Evolutionary conservation across 2,888 invertebrate species (phyloP), one percentile per base, ranked within the genome.

Genomic region (Napeogenes sylphis): DNA sequence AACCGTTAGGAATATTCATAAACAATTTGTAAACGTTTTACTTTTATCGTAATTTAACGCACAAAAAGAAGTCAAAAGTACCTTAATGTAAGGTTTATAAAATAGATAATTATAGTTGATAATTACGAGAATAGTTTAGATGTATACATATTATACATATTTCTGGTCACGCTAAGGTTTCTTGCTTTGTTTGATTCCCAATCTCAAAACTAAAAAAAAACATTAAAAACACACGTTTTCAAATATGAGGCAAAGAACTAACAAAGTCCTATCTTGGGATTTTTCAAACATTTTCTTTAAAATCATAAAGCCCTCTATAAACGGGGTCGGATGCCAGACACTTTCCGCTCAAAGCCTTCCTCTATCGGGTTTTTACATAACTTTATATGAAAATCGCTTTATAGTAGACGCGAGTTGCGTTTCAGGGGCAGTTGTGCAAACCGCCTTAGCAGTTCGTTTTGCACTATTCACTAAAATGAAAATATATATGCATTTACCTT

Each of bases 331-430:
- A 33, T 55, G 60, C 47, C 21, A 51, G 59, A 70, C 70, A 69
- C 68, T 56, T 67, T 68, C 38, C 68, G 69, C 38, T 75, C 75
- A 79, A 76, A 79, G 75, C 73, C 73, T 69, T 67, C 68, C 67
- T 67, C 69, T 64, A 60, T 59, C 63, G 67, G 55, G 69, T 75
- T 77, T 81, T 82, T 80, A 77, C 82, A 81, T 82, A 80, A 79
- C 74, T 79, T 76, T 81, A 72, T 81, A 78, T 77, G 78, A 78
- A 79, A 80, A 83, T 78, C 74, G 70, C 73, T 77, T 82, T 83
- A 81, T 74, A 74, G 73, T 64, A 63, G 65, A 55, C 45, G 21
- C 54, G 59, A 38, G 55, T 4, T 45, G 47, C 2, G 8, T 46
- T 10, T 14, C 46, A 21, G 45, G n/a, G 35, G 33, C 59, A 47